Percentiles rank a stretch among this genome's conserved stretches.
phyloP scores from a whole-genome alignment of 2,113 vertebrate genomes.

The Hippocampus abdominalis region DNA sequence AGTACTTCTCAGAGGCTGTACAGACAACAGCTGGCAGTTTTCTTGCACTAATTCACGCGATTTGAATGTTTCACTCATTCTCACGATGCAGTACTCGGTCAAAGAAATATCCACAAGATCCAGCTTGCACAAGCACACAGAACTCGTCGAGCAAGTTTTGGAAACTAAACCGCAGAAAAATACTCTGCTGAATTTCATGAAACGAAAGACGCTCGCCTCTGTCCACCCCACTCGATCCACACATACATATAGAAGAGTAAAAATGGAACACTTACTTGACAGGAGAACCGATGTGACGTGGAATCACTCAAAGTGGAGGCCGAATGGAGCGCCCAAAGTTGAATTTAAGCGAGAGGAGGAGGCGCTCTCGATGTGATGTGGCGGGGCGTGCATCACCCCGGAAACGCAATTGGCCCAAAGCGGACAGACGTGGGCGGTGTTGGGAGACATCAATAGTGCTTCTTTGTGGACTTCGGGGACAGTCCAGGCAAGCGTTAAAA shows the following conservation, averaged over 20 bases:
- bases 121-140: background rate
- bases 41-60: background rate
- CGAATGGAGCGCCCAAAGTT: background rate
- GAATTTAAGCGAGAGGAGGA: slow-evolving; percentile 60
- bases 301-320: slow-evolving; percentile 24
- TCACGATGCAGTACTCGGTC: slow-evolving; percentile 4
- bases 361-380: slow-evolving; percentile 36
- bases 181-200: background rate
- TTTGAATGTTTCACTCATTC: background rate
- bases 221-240: background rate
- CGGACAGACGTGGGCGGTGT: slow-evolving; percentile 32
- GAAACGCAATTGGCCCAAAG: slow-evolving; percentile 51
- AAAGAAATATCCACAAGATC: background rate
- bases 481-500: background rate
- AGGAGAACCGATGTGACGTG: slow-evolving; percentile 18
- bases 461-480: slow-evolving; percentile 37
- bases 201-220: background rate
- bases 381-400: slow-evolving; percentile 52
- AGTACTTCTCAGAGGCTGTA: too few relatives aligned
- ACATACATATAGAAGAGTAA: background rate
- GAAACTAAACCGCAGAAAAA: background rate
- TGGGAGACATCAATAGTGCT: slow-evolving; percentile 2
- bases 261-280: slow-evolving; percentile 49
- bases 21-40: background rate
- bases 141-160: background rate